Evolutionary conservation across 2,888 invertebrate genomes (phyloP), one percentile per base, ranked within the genome.

Genomic region (Zaprionus lineosus): DNA sequence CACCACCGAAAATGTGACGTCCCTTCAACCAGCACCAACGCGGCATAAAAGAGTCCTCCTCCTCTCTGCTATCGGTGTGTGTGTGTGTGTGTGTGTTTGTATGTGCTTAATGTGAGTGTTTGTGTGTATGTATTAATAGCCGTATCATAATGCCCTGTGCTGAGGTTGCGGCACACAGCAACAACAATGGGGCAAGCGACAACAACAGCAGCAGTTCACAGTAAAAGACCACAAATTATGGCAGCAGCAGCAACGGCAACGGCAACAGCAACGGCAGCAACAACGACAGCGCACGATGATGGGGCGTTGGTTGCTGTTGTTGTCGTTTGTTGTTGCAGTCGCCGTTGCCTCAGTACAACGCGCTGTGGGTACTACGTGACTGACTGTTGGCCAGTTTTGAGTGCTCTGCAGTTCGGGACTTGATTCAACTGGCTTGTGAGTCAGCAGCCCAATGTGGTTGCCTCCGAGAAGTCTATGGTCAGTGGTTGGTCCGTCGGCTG

Each of bases 201-300:
- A 53, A 36, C 57, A 33, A 55, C 66, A 48, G 58, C 62, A 67
- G 46, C 64, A 58, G 58, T 52, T 58, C 58, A 66, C 58, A 41
- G 70, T 61, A 78, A 76, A 75, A 78, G 57, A 76, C 76, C 76
- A 79, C 76, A 76, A 76, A 76, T 79, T 76, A 76, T 78, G 79
- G 73, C 76, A 76, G 64, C 64, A 52, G 29, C 55, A 46, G 34
- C 19, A 58, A 43, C 47, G 43, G 57, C 46, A 47, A 24, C 18
- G 44, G 28, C 28, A 44, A 44, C 56, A 53, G 63, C 47, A 43
- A 36, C 64, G 51, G 48, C 65, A 43, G 50, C 67, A 50, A 40
- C n/a, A n/a, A n/a, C n/a, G n/a, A n/a, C n/a, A n/a, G n/a, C n/a
- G n/a, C n/a, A 51, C 52, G 67, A 43, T 70, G 69, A 58, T 66